phyloP scores from a whole-genome alignment of 2,113 vertebrate species.

The mouse (Mus musculus) region DNA sequence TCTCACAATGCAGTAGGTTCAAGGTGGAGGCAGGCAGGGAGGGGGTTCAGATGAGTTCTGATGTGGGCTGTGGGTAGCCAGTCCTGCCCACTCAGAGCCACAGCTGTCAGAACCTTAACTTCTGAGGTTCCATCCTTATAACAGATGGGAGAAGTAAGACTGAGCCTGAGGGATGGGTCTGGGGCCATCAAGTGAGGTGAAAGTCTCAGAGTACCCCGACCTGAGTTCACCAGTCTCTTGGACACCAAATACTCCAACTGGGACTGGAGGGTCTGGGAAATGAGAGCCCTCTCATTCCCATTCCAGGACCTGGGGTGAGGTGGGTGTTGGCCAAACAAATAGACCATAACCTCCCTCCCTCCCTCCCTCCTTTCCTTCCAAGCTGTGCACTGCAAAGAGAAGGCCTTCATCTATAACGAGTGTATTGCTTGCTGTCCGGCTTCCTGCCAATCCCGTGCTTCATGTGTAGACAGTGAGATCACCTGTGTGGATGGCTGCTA shows the following conservation, averaged over 20 bases:
- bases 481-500: conserved; percentile 97
- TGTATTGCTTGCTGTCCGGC: conserved; percentile 95
- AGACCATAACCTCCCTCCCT: not conserved
- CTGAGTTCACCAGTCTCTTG: not conserved
- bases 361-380: not conserved
- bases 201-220: not conserved
- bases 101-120: not conserved
- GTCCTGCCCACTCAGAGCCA: not conserved
- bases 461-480: conserved; percentile 95
- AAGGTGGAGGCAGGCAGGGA: not conserved
- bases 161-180: not conserved
- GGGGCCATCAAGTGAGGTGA: not conserved
- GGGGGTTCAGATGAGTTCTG: not conserved
- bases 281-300: not conserved
- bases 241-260: not conserved
- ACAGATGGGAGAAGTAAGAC: not conserved
- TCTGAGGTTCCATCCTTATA: not conserved
- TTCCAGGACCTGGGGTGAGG: not conserved
- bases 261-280: not conserved
- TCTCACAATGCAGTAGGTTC: conserved; percentile 92
- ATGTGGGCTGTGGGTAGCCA: not conserved
- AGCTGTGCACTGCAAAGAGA: conserved; percentile 89
- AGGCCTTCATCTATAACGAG: conserved; percentile 91
- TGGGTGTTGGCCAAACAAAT: not conserved
- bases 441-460: conserved; percentile 89